Conservation (phyloP, 2,888 invertebrate genomes). For the Meliscaeva auricollis region DNA sequence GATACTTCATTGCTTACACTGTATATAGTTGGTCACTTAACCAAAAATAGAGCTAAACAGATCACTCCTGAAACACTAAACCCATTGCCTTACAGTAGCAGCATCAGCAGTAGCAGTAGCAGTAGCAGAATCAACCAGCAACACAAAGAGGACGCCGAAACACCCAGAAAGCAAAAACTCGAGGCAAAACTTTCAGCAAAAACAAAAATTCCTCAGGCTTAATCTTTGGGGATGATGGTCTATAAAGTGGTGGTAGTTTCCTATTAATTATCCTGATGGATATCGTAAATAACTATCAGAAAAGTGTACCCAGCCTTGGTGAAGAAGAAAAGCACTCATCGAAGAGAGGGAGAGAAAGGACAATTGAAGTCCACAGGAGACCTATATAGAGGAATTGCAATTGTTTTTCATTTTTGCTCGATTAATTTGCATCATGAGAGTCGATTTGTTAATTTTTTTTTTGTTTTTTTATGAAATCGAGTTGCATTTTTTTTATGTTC, state of each 20-base stretch:
- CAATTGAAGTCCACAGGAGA: not conserved
- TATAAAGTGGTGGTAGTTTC: constrained; percentile 43
- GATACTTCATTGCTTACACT: constrained; percentile 42
- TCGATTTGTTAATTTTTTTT: constrained; percentile 51
- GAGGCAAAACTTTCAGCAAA: constrained; percentile 40
- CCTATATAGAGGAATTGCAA: constrained; percentile 44
- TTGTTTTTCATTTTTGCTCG: constrained; percentile 75
- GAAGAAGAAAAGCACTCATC: not conserved
- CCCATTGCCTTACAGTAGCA: not conserved
- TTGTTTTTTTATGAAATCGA: constrained; percentile 4
- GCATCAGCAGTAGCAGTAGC: not conserved
- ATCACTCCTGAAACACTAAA: constrained; percentile 34
- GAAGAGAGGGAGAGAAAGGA: not conserved
- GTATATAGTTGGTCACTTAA: constrained; percentile 39
- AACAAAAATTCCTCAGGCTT: constrained; percentile 53
- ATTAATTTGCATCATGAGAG: constrained; percentile 68
- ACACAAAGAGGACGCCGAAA: not conserved
- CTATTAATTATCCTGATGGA: constrained; percentile 73
- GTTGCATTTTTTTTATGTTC: constrained; percentile 17
- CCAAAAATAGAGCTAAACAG: constrained; percentile 49
- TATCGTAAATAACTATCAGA: constrained; percentile 73
- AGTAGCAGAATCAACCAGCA: not conserved
- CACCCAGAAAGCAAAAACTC: constrained; percentile 15
- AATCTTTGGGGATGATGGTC: constrained; percentile 9
- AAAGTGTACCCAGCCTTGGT: not conserved